Base-by-base conservation (phyloP, 2,888 invertebrate genomes). In the Lasioglossum pauxillum region DNA sequence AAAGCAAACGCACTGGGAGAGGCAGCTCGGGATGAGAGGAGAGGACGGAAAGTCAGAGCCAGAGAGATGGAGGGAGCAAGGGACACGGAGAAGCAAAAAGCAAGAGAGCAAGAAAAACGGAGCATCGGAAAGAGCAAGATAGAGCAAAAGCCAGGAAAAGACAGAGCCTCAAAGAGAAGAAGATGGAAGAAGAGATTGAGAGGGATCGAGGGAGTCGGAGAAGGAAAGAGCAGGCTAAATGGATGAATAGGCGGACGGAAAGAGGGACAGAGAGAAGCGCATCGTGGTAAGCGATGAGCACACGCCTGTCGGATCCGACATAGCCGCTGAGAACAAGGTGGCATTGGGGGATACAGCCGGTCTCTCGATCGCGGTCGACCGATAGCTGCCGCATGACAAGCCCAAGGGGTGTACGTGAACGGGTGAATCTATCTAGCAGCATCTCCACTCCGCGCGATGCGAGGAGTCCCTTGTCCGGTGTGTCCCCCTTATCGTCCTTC, bases 361-460 rank as follows among this genome's bases (percentile, higher is more conserved):
- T 90, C 91, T 90, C 91, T 88, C 91, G 92, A 93, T 93, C 90
- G 90, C 81, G 88, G 91, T 89, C 87, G 87, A 85, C 87, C 88
- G 92, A 92, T 91, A 92, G 92, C 89, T 86, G 86, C 87, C 91
- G 85, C 89, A 92, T 91, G 91, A 92, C 92, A 92, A 92, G 92
- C 91, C 92, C 91, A 90, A 91, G 87, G 92, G 92, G 91, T 92
- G 91, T 91, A 91, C 89, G 86, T 91, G 90, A 92, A 92, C 92
- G 92, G 91, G 85, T 88, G 90, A 92, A 91, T 92, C 91, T 90
- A 92, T 86, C 88, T 83, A 88, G 83, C 86, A 75, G 76, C 84
- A 87, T 84, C 91, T 86, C 84, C 76, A 74, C 89, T 84, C 84
- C 53, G 84, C 49, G 76, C 89, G 85, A 75, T 83, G 86, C 90